These are phyloP conservation scores for Cheirogaleus major DNA, from an alignment of 2,797 vertebrate genomes.

Conservation along the genomic window DNA sequence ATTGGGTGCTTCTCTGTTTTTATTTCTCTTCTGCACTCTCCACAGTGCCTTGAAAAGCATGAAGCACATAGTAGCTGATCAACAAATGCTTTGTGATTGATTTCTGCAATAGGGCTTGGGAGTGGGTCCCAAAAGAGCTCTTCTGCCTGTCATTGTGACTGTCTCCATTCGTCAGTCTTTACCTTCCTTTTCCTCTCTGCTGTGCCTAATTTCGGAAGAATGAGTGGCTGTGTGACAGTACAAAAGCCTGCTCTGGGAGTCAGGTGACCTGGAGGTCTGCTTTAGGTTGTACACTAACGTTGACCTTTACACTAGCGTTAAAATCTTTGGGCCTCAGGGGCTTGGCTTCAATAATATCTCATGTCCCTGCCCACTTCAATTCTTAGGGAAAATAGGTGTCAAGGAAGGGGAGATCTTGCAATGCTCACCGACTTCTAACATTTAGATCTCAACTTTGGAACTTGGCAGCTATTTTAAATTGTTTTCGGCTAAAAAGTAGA, in stretches of 20 bases:
- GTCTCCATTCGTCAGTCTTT: not conserved
- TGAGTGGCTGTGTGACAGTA: not conserved
- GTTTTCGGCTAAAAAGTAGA: not conserved
- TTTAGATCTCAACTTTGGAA: not conserved
- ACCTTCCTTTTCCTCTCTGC: not conserved
- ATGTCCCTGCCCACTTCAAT: not conserved
- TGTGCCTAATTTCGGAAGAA: not conserved
- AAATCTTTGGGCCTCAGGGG: not conserved
- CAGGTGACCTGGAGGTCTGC: not conserved
- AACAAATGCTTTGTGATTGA: not conserved
- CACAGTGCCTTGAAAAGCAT: not conserved
- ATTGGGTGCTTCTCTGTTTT: not conserved
- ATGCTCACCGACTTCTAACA: not conserved
- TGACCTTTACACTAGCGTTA: not conserved
- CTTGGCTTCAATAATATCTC: not conserved
- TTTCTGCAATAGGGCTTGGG: not conserved
- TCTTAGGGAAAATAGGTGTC: not conserved
- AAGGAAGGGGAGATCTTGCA: not conserved
- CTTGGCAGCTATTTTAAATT: not conserved
- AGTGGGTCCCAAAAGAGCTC: not conserved
- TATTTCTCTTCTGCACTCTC: not conserved
- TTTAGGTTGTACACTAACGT: not conserved
- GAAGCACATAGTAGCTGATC: not conserved
- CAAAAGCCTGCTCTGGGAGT: not conserved
- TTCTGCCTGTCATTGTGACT: not conserved